These are phyloP conservation scores for Noctua comes DNA, from an alignment of 2,888 invertebrate genomes.

Conservation along the genomic window DNA sequence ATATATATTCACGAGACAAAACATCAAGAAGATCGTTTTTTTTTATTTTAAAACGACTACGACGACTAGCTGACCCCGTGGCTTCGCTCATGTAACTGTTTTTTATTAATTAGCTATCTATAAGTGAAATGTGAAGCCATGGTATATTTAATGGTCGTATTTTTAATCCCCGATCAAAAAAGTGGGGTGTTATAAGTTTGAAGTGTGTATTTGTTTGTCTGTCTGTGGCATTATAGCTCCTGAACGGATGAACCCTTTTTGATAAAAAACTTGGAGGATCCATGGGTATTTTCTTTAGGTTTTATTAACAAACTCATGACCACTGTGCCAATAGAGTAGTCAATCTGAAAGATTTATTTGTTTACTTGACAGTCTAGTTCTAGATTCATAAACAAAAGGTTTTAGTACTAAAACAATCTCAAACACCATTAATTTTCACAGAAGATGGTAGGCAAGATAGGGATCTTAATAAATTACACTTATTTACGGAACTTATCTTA, in stretches of 20 bases:
- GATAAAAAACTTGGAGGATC: neutral
- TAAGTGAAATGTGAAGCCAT: neutral
- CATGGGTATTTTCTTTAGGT: neutral
- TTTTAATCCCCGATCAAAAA: too few relatives aligned
- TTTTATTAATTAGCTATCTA: neutral
- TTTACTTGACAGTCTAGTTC: conserved; percentile 7
- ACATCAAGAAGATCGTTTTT: neutral
- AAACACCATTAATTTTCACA: conserved; percentile 47
- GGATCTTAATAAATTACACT: conserved; percentile 49
- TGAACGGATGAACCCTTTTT: too few relatives aligned
- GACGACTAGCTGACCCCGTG: neutral
- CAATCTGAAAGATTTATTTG: conserved; percentile 12
- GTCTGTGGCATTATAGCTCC: too few relatives aligned
- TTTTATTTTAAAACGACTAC: conserved; percentile 2
- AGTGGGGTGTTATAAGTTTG: too few relatives aligned
- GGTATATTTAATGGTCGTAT: neutral
- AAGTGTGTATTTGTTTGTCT: too few relatives aligned
- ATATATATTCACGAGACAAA: conserved; percentile 6
- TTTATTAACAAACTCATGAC: too few relatives aligned
- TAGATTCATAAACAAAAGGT: conserved; percentile 11
- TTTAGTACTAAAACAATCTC: conserved; percentile 8
- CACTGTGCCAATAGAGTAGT: neutral
- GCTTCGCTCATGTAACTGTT: neutral
- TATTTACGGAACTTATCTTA: conserved; percentile 45
- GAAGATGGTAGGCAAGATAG: conserved; percentile 5